Conservation (phyloP, 2,888 invertebrate species). For the Luperina testacea region DNA sequence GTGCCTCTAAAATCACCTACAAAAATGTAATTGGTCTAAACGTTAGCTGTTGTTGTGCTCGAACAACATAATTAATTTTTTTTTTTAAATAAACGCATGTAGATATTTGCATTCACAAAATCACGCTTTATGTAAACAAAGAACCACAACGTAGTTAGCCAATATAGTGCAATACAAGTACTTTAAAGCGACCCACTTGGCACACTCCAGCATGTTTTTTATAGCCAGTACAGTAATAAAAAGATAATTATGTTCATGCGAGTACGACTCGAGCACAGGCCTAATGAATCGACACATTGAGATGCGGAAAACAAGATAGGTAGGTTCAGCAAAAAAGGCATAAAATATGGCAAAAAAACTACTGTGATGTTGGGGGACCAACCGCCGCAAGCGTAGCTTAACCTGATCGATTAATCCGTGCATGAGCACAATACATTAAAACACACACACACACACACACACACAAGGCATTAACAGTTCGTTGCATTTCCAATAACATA, state of each 20-base stretch:
- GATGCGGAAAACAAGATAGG: background rate
- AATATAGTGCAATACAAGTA: slow-evolving; percentile 37
- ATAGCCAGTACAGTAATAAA: slow-evolving; percentile 46
- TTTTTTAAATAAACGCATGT: background rate
- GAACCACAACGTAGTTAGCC: slow-evolving; percentile 9
- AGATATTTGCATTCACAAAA: background rate
- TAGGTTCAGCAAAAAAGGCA: slow-evolving; percentile 14
- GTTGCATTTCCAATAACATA: background rate
- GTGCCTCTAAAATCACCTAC: background rate
- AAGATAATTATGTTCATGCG: slow-evolving; percentile 6
- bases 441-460: background rate
- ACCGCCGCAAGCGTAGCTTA: too few species aligned
- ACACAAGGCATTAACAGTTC: slow-evolving; percentile 15
- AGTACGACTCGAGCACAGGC: background rate
- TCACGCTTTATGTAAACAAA: slow-evolving; percentile 24
- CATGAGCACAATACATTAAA: too few species aligned
- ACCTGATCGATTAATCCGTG: too few species aligned
- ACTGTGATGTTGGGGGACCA: background rate
- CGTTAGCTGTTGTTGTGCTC: background rate
- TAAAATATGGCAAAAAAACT: background rate
- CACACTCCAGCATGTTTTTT: slow-evolving; percentile 47
- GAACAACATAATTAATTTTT: background rate
- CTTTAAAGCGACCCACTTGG: slow-evolving; percentile 47
- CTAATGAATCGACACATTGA: background rate
- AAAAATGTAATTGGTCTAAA: background rate